Percentiles rank a stretch among this genome's conserved stretches.
Evolutionary conservation across 2,888 invertebrate species (phyloP).

Genomic region (Sinodicranocentrus sp.): DNA sequence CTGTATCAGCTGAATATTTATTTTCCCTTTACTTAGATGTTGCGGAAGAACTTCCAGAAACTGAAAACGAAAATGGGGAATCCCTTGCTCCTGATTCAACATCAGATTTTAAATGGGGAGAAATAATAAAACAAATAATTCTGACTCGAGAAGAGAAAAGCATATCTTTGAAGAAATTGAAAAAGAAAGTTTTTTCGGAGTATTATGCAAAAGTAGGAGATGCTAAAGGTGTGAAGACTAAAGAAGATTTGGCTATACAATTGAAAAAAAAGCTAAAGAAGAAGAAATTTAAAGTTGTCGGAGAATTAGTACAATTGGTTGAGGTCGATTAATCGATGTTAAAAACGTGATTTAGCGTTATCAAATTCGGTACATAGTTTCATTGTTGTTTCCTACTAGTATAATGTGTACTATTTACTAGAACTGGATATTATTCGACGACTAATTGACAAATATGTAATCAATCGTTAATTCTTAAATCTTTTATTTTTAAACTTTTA

Average conservation of each 20-base stretch:
- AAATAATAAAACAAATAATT: conserved; percentile 80
- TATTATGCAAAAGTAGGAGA: conserved; percentile 79
- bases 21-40: neutral
- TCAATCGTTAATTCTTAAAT: too few relatives aligned
- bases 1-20: too few relatives aligned
- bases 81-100: conserved; percentile 8
- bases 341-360: neutral
- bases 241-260: conserved; percentile 84
- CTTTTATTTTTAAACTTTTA: too few relatives aligned
- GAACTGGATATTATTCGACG: too few relatives aligned
- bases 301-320: conserved; percentile 51
- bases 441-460: too few relatives aligned
- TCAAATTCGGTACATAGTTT: too few relatives aligned
- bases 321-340: neutral
- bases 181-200: conserved; percentile 86
- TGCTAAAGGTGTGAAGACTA: conserved; percentile 80
- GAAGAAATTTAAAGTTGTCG: conserved; percentile 76
- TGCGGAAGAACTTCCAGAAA: neutral
- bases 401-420: too few relatives aligned
- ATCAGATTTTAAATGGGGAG: conserved; percentile 81
- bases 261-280: conserved; percentile 86
- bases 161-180: conserved; percentile 85
- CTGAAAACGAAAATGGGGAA: conserved; percentile 9
- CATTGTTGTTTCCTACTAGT: too few relatives aligned
- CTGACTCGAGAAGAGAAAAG: conserved; percentile 82